phyloP scores from a whole-genome alignment of 37 sponge, comb jelly and placozoan species.

The Haliclona indistincta region DNA sequence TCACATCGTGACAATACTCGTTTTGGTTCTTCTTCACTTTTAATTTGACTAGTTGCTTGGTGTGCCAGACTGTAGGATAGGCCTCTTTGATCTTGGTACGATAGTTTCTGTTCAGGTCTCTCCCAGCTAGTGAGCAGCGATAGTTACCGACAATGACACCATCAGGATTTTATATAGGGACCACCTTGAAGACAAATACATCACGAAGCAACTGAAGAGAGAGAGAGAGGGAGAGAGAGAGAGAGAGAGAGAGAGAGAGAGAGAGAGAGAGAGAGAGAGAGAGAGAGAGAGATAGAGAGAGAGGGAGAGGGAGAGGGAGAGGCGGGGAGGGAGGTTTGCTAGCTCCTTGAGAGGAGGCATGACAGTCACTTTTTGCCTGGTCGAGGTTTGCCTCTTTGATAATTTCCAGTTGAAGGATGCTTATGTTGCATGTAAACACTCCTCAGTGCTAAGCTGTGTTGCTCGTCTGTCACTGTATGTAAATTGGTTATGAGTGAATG shows the following conservation, averaged over 20 bases:
- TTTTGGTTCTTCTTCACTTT: no score
- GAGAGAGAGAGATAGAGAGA: constrained; percentile 1
- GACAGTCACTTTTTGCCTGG: no score
- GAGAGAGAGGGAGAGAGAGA: constrained; percentile 3
- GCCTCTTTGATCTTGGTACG: constrained; percentile 82
- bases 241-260: constrained; percentile 33
- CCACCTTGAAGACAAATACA: constrained; percentile 94
- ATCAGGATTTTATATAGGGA: constrained; percentile 99
- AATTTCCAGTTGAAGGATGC: no score
- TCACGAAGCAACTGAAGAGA: constrained; percentile 80
- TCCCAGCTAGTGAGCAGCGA: constrained; percentile 92
- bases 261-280: not conserved
- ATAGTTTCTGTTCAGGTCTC: constrained; percentile 97
- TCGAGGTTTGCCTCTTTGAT: no score
- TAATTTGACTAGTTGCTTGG: constrained; percentile 81
- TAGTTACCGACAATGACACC: constrained; percentile 99
- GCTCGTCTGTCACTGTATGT: no score
- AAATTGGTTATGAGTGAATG: no score
- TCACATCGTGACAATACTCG: no score
- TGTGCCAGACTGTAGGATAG: constrained; percentile 93
- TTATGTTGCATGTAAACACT: no score
- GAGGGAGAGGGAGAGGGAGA: constrained; percentile 37
- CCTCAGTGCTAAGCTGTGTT: no score
- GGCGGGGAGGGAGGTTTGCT: not conserved
- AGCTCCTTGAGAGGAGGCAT: no score